A percentile compares a stretch with the other conserved stretches of the same genome.
Conservation (phyloP, 2,888 invertebrate genomes). For the Caenorhabditis sp. region DNA sequence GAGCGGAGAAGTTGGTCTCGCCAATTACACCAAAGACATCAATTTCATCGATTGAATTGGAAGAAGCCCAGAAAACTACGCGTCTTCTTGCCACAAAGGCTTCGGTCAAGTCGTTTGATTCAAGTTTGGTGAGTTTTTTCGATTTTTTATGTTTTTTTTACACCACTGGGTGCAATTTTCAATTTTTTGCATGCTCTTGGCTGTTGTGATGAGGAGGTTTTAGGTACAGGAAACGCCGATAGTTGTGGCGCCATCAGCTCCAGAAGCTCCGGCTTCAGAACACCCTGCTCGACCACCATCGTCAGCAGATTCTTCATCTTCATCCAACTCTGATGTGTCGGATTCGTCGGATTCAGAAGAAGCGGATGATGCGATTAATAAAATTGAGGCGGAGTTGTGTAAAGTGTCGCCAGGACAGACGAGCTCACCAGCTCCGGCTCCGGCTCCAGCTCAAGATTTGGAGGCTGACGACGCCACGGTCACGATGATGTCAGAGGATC, state of each 20-base stretch:
- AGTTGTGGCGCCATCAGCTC: background rate
- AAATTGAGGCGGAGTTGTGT: background rate
- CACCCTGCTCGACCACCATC: no score
- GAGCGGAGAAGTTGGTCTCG: background rate
- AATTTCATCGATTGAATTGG: background rate
- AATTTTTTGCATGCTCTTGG: no score
- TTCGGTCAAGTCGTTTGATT: constrained; percentile 33
- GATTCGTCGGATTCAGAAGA: background rate
- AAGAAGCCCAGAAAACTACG: background rate
- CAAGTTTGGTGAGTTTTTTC: constrained; percentile 20
- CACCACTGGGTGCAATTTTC: background rate
- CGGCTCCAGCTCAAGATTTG: background rate
- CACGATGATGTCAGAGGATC: no score
- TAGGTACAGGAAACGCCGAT: no score
- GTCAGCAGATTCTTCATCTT: constrained; percentile 3
- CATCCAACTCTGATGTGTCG: background rate
- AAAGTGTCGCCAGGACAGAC: background rate
- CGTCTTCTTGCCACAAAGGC: constrained; percentile 33
- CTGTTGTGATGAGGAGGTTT: no score
- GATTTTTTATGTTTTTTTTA: background rate
- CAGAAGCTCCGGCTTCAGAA: no score
- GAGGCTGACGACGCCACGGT: background rate
- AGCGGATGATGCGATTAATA: background rate
- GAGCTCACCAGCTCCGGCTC: background rate
- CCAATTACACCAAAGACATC: background rate